Conservation (phyloP, 2,113 vertebrate species). For the Sebastes fasciatus region DNA sequence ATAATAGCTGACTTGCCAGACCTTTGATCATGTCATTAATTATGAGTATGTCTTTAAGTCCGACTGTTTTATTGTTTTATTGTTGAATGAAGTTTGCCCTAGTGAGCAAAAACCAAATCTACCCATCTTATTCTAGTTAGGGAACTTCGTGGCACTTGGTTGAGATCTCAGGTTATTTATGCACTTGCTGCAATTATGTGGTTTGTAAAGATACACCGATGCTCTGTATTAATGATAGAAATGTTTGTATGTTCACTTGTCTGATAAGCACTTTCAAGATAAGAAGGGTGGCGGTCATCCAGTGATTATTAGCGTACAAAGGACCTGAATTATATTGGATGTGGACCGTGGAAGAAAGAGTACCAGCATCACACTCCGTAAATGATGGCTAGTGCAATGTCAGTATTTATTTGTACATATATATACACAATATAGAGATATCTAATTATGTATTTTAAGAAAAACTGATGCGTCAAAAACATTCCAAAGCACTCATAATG, state of each 20-base stretch:
- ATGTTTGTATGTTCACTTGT: slow-evolving; percentile 41
- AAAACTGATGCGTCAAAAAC: not conserved
- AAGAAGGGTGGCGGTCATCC: slow-evolving; percentile 18
- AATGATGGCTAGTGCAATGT: slow-evolving; percentile 14
- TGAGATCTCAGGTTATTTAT: slow-evolving; percentile 49
- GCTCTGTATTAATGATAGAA: slow-evolving; percentile 4
- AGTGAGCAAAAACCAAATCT: slow-evolving; percentile 22
- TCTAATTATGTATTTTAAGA: slow-evolving; percentile 27
- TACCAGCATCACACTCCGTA: not conserved
- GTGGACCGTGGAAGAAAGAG: not conserved
- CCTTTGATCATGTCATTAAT: slow-evolving; percentile 59
- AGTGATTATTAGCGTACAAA: not conserved
- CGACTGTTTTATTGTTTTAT: slow-evolving; percentile 15
- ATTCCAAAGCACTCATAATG: not conserved
- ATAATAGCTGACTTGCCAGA: slow-evolving; percentile 39
- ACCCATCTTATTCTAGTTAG: not conserved
- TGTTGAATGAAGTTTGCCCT: not conserved
- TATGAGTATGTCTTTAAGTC: slow-evolving; percentile 5
- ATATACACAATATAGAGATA: not conserved
- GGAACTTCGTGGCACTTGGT: slow-evolving; percentile 1
- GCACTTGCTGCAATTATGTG: slow-evolving; percentile 20
- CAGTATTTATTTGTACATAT: slow-evolving; percentile 73
- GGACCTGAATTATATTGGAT: not conserved
- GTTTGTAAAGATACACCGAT: not conserved
- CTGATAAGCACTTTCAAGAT: slow-evolving; percentile 47